Evolutionary conservation across 2,888 invertebrate species (phyloP).

Genomic region (Cephus pygmeus): DNA sequence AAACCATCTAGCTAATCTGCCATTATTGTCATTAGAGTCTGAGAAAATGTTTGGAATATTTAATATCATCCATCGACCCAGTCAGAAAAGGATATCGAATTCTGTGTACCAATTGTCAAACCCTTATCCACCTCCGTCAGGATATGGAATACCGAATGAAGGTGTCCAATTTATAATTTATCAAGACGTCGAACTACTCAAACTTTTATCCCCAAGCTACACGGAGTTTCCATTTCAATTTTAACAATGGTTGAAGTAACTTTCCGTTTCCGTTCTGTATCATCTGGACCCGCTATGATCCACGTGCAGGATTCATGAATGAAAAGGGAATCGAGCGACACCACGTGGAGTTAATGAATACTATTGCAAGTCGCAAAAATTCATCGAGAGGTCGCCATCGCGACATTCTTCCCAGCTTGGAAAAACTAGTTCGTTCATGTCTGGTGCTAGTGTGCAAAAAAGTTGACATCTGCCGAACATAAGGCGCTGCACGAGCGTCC

Average conservation of each 20-base stretch:
- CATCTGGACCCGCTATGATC: not conserved
- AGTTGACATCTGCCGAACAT: slow-evolving; percentile 49
- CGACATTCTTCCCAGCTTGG: not conserved
- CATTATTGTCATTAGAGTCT: not conserved
- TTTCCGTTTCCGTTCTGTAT: not conserved
- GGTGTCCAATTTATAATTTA: not conserved
- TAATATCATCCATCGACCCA: not conserved
- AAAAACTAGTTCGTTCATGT: slow-evolving; percentile 37
- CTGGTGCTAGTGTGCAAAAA: slow-evolving; percentile 43
- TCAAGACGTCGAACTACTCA: not conserved
- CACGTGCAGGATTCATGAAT: slow-evolving; percentile 1
- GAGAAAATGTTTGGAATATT: not conserved
- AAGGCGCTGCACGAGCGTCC: slow-evolving; percentile 26
- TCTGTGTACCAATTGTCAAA: not conserved
- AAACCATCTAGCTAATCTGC: not conserved
- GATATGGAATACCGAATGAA: not conserved
- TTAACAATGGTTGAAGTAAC: not conserved
- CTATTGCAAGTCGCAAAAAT: not conserved
- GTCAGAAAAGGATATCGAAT: not conserved
- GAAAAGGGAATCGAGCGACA: not conserved
- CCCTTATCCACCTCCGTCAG: not conserved
- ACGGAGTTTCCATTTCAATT: not conserved
- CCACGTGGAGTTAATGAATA: not conserved
- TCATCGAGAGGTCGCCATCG: not conserved
- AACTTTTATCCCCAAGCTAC: not conserved